phyloP scores from a whole-genome alignment of 2,113 vertebrate genomes.

The Pungitius pungitius region DNA sequence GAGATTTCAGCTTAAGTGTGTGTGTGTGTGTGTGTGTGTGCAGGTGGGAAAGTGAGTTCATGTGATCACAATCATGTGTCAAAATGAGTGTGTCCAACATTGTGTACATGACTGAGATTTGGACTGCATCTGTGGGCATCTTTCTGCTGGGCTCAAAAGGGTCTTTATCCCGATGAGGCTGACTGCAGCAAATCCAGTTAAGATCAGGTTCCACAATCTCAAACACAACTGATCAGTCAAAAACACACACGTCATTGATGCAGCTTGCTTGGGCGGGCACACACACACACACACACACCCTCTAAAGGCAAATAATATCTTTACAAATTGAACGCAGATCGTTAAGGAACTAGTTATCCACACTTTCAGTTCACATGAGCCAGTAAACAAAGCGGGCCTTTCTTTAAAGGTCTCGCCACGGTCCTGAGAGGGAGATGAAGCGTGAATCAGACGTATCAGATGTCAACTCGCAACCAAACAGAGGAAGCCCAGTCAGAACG shows the following conservation, averaged over 20 bases:
- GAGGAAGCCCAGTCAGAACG: neutral
- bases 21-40: neutral
- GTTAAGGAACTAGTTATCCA: neutral
- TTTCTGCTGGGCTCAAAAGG: conserved; percentile 27
- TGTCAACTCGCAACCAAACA: neutral
- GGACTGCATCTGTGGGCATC: neutral
- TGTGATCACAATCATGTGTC: conserved; percentile 10
- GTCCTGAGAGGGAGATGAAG: too few relatives aligned
- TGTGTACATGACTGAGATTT: neutral
- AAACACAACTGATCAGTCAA: conserved; percentile 1
- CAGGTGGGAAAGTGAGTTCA: neutral
- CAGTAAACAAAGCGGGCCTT: neutral
- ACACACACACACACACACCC: conserved; percentile 15
- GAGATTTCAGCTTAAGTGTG: conserved; percentile 4
- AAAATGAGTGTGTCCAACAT: conserved; percentile 1
- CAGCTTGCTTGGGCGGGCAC: neutral
- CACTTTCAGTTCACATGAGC: neutral
- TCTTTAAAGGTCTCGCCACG: too few relatives aligned
- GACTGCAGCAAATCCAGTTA: conserved; percentile 73
- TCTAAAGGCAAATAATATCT: neutral
- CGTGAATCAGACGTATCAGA: too few relatives aligned
- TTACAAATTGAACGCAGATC: neutral
- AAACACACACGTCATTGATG: conserved; percentile 9
- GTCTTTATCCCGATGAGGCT: conserved; percentile 61
- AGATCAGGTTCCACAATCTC: conserved; percentile 46